Evolutionary conservation across 2,113 vertebrate genomes (phyloP).

Genomic region (Rhabdornis inornatus): DNA sequence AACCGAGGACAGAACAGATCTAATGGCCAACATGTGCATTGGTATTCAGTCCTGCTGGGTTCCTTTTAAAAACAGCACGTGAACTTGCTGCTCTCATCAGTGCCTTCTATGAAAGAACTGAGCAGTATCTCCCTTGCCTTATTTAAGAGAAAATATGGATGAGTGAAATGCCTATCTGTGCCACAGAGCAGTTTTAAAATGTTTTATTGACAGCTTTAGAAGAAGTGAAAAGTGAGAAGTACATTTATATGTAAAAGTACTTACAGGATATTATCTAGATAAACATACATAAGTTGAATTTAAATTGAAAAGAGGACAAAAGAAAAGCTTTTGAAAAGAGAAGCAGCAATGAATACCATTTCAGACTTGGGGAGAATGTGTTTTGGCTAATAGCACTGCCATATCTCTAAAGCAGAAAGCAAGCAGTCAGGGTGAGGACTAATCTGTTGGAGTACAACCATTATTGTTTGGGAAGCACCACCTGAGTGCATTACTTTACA

Average conservation of each 20-base stretch:
- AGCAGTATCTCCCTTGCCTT: neutral
- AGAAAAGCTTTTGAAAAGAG: neutral
- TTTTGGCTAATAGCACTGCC: neutral
- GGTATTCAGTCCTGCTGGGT: neutral
- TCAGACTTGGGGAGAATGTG: neutral
- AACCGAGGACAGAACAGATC: neutral
- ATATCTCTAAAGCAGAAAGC: neutral
- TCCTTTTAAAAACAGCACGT: neutral
- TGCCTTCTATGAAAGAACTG: neutral
- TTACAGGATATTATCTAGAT: neutral
- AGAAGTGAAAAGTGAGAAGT: neutral
- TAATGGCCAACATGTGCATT: fast-evolving
- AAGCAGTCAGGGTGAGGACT: neutral
- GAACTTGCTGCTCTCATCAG: neutral
- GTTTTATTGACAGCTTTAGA: neutral
- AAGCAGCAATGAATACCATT: neutral
- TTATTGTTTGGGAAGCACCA: neutral
- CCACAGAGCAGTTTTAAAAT: neutral
- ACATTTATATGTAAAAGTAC: neutral
- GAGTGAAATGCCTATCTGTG: neutral
- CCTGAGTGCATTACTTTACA: neutral
- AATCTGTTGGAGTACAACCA: neutral
- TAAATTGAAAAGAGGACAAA: neutral
- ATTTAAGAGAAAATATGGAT: neutral
- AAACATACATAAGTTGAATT: neutral